Evolutionary conservation across 92 coral and sea anemone species (phyloP), one percentile per base, ranked within the genome.

Genomic region (Ricordea florida): DNA sequence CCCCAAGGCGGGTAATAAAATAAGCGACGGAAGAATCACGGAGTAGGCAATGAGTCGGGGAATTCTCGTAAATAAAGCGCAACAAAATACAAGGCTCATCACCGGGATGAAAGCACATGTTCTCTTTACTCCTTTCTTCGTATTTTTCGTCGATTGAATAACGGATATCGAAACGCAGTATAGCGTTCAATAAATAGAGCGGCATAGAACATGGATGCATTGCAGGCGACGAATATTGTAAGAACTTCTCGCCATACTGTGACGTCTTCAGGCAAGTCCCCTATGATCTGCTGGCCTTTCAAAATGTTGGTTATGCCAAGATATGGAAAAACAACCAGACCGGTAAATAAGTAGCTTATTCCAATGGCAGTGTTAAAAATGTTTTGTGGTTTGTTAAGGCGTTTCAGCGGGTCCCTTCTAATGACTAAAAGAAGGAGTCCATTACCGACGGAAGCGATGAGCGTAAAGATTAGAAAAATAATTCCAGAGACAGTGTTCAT

Each of bases 361-460:
- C 28, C 57, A 0, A 42, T 5, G 5, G 42, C 25, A 27, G 28
- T n/a, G 55, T 56, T 58, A 35, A 72, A 6, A 2, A 72, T 36
- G 22, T 38, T 72, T 3, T 65, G 28, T 2, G 79, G 67, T 57
- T 57, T 72, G 65, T 40, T 57, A 28, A 72, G 57, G 22, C 8
- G 34, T 32, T 59, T 57, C 32, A 56, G 67, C 18, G 79, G 79
- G 36, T 72, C 79, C 6, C 79, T 57, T 13, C 21, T 57, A 13
- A 44, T 66, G 26, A 72, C 7, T 31, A 55, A 72, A 3, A 72
- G 67, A 9, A 72, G 2, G 32, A 56, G 30, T 3, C 79, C 43
- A 28, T 55, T 58, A 30, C 51, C 57, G 43, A 57, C 2, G 16
- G 43, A 16, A 5, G 67, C 67, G 10, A 43, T 31, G 0, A 41